Evolutionary conservation across 2,797 vertebrate species (phyloP).

Genomic region (Dipus sagitta): DNA sequence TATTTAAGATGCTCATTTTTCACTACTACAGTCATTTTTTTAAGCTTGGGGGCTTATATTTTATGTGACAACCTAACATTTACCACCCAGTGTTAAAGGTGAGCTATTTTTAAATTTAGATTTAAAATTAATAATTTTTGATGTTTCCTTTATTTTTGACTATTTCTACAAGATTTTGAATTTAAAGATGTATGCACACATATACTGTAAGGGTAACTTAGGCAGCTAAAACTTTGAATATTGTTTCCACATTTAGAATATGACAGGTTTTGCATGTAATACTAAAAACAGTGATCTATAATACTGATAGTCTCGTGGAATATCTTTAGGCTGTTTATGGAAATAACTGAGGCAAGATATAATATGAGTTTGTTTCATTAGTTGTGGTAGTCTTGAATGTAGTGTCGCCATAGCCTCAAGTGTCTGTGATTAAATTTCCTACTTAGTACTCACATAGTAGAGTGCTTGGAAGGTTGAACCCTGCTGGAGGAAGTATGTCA

Average conservation of each 20-base stretch:
- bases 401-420: too few relatives aligned
- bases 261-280: background rate
- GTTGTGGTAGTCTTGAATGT: too few relatives aligned
- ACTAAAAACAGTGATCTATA: background rate
- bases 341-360: background rate
- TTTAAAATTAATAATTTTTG: background rate
- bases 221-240: background rate
- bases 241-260: background rate
- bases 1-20: constrained; percentile 25
- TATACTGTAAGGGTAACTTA: background rate
- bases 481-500: too few relatives aligned
- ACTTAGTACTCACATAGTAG: too few relatives aligned
- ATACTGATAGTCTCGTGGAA: background rate
- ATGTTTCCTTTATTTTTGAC: background rate
- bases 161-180: constrained; percentile 15
- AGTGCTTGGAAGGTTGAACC: too few relatives aligned
- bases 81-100: background rate
- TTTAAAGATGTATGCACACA: background rate
- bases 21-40: background rate
- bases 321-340: background rate
- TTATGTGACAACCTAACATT: constrained; percentile 34
- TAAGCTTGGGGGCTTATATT: background rate
- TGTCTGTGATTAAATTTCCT: too few relatives aligned
- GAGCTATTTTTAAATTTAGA: background rate
- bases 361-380: background rate